phyloP scores from a whole-genome alignment of 2,888 invertebrate species.

The Pammene fasciana region DNA sequence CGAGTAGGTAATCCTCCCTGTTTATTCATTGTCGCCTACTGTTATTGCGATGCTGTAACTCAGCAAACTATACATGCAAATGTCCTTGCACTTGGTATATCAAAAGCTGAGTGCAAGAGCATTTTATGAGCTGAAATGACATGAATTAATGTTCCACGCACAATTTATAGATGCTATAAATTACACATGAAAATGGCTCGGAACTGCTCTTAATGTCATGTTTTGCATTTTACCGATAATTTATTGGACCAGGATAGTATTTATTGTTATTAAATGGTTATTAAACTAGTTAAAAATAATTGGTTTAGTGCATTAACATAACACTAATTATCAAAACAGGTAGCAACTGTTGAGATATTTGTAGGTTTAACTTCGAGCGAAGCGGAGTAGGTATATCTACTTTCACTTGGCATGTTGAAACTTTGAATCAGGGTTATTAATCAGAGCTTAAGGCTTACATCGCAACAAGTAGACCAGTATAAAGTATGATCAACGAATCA shows the following conservation, averaged over 20 bases:
- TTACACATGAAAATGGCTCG: slow-evolving; percentile 68
- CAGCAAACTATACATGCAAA: slow-evolving; percentile 73
- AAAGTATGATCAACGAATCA: neutral
- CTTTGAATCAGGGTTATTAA: neutral
- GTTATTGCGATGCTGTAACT: slow-evolving; percentile 78
- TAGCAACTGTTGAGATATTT: slow-evolving; percentile 68
- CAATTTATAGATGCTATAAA: slow-evolving; percentile 65
- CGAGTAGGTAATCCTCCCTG: slow-evolving; percentile 89
- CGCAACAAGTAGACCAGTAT: neutral
- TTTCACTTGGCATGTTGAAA: neutral
- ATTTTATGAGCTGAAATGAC: slow-evolving; percentile 58
- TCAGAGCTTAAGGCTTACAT: neutral
- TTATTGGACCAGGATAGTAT: slow-evolving; percentile 13
- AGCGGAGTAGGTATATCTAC: neutral
- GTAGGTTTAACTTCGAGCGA: slow-evolving; percentile 18
- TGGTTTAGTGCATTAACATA: slow-evolving; percentile 36
- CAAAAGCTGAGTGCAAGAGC: slow-evolving; percentile 62
- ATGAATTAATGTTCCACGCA: slow-evolving; percentile 58
- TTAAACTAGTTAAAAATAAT: slow-evolving; percentile 1
- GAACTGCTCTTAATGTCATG: slow-evolving; percentile 63
- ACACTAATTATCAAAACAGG: slow-evolving; percentile 45
- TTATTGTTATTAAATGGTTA: neutral
- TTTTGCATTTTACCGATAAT: slow-evolving; percentile 53
- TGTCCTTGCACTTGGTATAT: slow-evolving; percentile 59
- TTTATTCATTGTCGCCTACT: slow-evolving; percentile 76